Evolutionary conservation across 2,113 vertebrate genomes (phyloP).

Genomic region (Heterotilapia buettikoferi): DNA sequence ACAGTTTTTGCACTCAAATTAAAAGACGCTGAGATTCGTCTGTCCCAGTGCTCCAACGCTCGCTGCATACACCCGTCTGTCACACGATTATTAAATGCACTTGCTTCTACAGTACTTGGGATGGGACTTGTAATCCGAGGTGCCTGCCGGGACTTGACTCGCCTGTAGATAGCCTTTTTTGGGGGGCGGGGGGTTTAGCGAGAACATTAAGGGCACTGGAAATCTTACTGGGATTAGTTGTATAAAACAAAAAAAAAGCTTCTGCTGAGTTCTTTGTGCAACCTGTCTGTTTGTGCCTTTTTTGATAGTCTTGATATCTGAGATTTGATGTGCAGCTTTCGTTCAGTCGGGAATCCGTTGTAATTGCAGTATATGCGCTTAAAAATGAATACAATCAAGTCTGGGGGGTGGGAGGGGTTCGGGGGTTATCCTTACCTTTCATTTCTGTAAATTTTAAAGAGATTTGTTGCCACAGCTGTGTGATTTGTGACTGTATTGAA

Average conservation of each 20-base stretch:
- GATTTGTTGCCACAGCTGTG: slow-evolving; percentile 66
- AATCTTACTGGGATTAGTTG: slow-evolving; percentile 56
- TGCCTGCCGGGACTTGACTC: slow-evolving; percentile 56
- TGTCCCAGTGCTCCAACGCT: background rate
- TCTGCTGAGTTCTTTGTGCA: slow-evolving; percentile 72
- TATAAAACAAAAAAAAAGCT: slow-evolving; percentile 69
- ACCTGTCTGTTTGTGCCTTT: slow-evolving; percentile 78
- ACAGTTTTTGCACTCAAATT: slow-evolving; percentile 1
- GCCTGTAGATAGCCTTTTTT: slow-evolving; percentile 37
- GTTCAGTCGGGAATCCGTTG: slow-evolving; percentile 68
- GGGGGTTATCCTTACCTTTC: slow-evolving; percentile 15
- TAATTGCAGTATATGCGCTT: slow-evolving; percentile 67
- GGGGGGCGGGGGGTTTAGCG: background rate
- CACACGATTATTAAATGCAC: slow-evolving; percentile 34
- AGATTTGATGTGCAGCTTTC: slow-evolving; percentile 74
- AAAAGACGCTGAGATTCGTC: background rate
- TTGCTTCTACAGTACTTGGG: slow-evolving; percentile 40
- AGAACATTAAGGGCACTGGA: slow-evolving; percentile 51
- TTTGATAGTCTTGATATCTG: slow-evolving; percentile 71
- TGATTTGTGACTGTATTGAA: slow-evolving; percentile 70
- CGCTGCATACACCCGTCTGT: background rate
- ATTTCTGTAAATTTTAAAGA: slow-evolving; percentile 69
- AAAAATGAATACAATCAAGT: slow-evolving; percentile 60
- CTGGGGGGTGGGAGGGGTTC: background rate
- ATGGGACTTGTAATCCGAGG: slow-evolving; percentile 50